These are phyloP conservation scores for Rhagophthalmus giganteus DNA, from an alignment of 2,888 invertebrate species.

Conservation along the genomic window DNA sequence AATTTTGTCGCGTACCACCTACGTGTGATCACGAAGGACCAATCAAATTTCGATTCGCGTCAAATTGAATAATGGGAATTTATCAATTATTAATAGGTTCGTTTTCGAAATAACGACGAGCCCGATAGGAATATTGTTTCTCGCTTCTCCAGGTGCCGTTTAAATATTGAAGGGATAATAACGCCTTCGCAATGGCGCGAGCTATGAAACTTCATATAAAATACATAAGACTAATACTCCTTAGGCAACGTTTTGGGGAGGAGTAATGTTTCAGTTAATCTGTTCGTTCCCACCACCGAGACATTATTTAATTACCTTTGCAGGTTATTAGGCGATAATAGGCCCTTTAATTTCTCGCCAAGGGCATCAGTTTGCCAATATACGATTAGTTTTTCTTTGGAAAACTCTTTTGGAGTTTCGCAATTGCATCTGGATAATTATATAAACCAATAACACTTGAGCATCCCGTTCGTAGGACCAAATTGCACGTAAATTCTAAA, in stretches of 20 bases:
- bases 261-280: conserved; percentile 25
- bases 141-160: conserved; percentile 17
- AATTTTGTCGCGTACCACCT: too few species aligned
- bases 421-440: too few species aligned
- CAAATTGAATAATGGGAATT: too few species aligned
- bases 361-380: too few species aligned
- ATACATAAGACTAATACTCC: conserved; percentile 27
- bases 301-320: conserved; percentile 23
- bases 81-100: too few species aligned
- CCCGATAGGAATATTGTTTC: conserved; percentile 2
- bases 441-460: conserved; percentile 13
- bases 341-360: too few species aligned
- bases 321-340: conserved; percentile 26
- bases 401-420: not conserved
- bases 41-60: too few species aligned
- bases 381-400: too few species aligned
- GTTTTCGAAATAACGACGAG: too few species aligned
- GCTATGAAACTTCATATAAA: conserved; percentile 31
- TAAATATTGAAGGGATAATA: conserved; percentile 30
- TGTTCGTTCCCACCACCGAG: conserved; percentile 23
- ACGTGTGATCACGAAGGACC: too few species aligned
- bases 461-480: conserved; percentile 3
- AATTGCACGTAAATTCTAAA: conserved; percentile 4
- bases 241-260: conserved; percentile 20
- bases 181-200: conserved; percentile 21